Conservation (phyloP, 2,113 vertebrate genomes). For the Trematocara marginatum region DNA sequence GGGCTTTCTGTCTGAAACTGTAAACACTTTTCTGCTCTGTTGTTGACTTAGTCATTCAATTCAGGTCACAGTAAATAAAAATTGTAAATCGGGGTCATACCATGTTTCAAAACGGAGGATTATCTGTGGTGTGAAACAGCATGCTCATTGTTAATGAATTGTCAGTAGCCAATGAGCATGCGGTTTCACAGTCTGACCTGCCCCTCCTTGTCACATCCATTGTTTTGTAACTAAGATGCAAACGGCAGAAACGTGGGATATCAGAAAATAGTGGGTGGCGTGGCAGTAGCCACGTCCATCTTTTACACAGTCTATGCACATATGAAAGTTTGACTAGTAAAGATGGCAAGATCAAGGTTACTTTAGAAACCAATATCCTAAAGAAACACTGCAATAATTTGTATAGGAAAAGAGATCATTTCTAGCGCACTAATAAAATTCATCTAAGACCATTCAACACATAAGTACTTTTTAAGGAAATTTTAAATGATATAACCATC, state of each 20-base stretch:
- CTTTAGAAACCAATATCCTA: background rate
- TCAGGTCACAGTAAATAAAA: background rate
- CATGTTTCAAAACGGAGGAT: background rate
- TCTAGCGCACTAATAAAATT: background rate
- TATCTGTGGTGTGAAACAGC: background rate
- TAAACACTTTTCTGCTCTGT: background rate
- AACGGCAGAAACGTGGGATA: background rate
- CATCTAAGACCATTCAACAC: background rate
- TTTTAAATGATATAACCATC: background rate
- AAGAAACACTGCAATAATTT: background rate
- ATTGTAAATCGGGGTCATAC: rapidly evolving
- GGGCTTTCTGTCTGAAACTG: background rate
- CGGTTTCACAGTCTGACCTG: background rate
- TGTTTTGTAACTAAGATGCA: background rate
- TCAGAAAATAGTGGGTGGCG: background rate
- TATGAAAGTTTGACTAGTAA: background rate
- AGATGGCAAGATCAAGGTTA: background rate
- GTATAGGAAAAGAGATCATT: rapidly evolving
- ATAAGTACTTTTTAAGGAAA: background rate
- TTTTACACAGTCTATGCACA: background rate
- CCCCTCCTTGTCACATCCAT: background rate
- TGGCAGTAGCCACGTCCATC: background rate
- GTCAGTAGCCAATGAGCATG: background rate
- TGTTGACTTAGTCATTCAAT: background rate
- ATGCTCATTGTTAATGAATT: background rate